Evolutionary conservation across 2,113 vertebrate species (phyloP), one percentile per base, ranked within the genome.

Genomic region (Acrocephalus arundinaceus): DNA sequence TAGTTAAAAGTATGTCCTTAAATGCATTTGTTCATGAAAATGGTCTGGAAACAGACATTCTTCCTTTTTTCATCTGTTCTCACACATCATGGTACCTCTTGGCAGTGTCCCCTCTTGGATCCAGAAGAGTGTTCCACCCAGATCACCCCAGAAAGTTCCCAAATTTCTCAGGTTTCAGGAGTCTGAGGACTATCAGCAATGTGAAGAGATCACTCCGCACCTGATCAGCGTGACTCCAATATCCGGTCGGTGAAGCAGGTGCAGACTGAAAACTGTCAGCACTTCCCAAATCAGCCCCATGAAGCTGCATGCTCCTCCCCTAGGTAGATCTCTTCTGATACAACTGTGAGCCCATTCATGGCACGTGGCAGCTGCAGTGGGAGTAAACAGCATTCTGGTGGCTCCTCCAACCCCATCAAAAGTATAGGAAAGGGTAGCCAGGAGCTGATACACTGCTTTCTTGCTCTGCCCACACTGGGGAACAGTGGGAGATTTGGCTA

Each of bases 241-340:
- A 85, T 62, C 94, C 7, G 3, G 16, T 71, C n/a, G 43, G 76
- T 1, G 24, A n/a, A 14, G 57, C 70, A 59, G 62, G 85, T 87
- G 92, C 39, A 66, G 94, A 95, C 24, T 86, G 89, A 94, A 77
- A 91, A 73, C 58, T 11, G 1, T 90, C 94, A 94, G 75, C 89
- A 35, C 84, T 35, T 90, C 78, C 23, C 31, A 55, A 66, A 87
- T 78, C 70, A 67, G 45, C 17, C 21, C 48, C 59, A 6, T 20
- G 66, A 37, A 76, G 33, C 54, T 93, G 35, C 48, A 12, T 30
- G 33, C 14, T 83, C 66, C 74, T 85, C 17, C 31, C 13, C 17
- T 10, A 18, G 62, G 20, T 59, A 35, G 27, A 37, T 62, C n/a
- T 63, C 48, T 28, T 81, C 66, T 81, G 79, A 65, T 51, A 13